phyloP scores from a whole-genome alignment of 2,113 vertebrate species.

The Microtus oregoni region DNA sequence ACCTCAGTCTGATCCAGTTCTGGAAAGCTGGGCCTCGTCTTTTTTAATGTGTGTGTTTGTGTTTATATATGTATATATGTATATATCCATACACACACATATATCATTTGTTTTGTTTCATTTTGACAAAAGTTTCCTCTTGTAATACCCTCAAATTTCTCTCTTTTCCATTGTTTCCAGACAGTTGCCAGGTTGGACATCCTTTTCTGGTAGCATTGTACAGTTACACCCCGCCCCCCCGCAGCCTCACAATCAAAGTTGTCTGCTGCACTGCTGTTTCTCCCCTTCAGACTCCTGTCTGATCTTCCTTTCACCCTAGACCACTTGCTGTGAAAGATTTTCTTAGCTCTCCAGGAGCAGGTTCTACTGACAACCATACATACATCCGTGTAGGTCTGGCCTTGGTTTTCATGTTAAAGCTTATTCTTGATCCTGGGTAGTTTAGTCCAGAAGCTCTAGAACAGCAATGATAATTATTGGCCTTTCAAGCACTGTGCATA shows the following conservation, averaged over 20 bases:
- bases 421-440: neutral
- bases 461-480: neutral
- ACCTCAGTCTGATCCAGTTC: neutral
- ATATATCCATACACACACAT: no score
- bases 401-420: conserved; percentile 27
- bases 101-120: no score
- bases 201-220: neutral
- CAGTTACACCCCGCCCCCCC: neutral
- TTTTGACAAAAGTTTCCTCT: neutral
- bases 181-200: neutral
- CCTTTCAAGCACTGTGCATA: neutral
- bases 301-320: neutral
- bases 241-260: neutral
- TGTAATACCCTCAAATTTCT: neutral
- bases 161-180: conserved; percentile 25
- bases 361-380: neutral
- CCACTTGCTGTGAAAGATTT: neutral
- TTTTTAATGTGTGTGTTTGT: no score
- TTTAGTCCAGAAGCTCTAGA: conserved; percentile 23
- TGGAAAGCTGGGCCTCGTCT: neutral
- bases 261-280: neutral
- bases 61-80: no score
- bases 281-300: neutral
- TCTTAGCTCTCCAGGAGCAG: neutral
- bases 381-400: neutral